These are phyloP conservation scores for Cassiopea andromeda DNA, from an alignment of 30 jellyfish, hydroid and myxozoan genomes.

Conservation along the genomic window DNA sequence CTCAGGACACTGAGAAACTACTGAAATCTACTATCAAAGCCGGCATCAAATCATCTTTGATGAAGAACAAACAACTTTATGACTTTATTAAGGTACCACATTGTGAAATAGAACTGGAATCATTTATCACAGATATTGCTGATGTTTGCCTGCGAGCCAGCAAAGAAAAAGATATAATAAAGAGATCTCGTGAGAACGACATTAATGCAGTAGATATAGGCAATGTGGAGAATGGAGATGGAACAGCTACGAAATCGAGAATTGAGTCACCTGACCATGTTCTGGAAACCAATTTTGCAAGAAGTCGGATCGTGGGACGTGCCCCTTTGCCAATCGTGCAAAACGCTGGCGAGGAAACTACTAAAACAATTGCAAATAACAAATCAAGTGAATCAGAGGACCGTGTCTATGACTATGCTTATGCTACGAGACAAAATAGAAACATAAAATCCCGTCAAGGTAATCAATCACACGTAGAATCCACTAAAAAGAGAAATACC, in stretches of 20 bases:
- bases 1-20: background rate
- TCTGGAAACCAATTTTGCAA: background rate
- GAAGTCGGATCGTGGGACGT: background rate
- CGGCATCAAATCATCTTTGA: background rate
- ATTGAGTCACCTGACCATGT: background rate
- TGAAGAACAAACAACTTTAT: background rate
- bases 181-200: background rate
- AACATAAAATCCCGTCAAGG: background rate
- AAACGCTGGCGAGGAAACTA: background rate
- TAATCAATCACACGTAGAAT: background rate
- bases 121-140: background rate
- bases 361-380: background rate
- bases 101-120: background rate
- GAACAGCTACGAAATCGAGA: background rate
- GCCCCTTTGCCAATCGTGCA: background rate
- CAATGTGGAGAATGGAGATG: background rate
- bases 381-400: background rate
- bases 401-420: background rate
- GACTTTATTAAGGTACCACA: background rate
- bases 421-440: background rate
- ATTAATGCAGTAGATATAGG: background rate
- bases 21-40: background rate
- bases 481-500: background rate
- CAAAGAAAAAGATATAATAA: background rate
- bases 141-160: constrained; percentile 2